Evolutionary conservation across 2,113 vertebrate species (phyloP), one percentile per base, ranked within the genome.

Genomic region (Amphiprion ocellaris): DNA sequence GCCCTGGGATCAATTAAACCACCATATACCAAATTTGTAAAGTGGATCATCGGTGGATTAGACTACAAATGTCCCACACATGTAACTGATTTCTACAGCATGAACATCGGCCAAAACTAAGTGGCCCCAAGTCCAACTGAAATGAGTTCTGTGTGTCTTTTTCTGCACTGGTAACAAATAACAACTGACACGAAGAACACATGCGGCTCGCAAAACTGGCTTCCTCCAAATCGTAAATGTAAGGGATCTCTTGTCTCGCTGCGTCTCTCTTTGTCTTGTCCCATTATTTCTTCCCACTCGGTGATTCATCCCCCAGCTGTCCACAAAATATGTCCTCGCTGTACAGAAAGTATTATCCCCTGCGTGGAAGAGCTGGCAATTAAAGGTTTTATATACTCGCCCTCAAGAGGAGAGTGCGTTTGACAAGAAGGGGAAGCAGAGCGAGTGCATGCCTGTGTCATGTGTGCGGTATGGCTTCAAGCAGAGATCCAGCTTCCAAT

Each of bases 281-380:
- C 64, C 69, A 68, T 68, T 82, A 74, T 79, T 56, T 50, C 24
- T 73, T 52, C 69, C 33, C 54, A 79, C 55, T 69, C 15, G n/a
- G 87, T 88, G 87, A 92, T 90, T 88, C 37, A 91, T 90, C 67
- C 82, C 68, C 87, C 89, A 92, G 89, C 89, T 92, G 90, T 91
- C 86, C 65, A 39, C 75, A 82, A 86, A 90, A 86, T 74, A 87
- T 86, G 53, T 79, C 80, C 74, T 37, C 7, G 75, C 84, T 15
- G 64, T 37, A 55, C 82, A 78, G 81, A 91, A 74, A 76, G 77
- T 79, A 86, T 84, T 77, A 86, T 80, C 89, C 79, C 87, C 89
- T 19, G 61, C 69, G 3, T 84, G 52, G 88, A 88, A 67, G 67
- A 70, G 74, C 67, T 41, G 33, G 60, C 83, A 90, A 87, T 91